Evolutionary conservation across 2,888 invertebrate species (phyloP).

Genomic region (Temnothorax rugatulus): DNA sequence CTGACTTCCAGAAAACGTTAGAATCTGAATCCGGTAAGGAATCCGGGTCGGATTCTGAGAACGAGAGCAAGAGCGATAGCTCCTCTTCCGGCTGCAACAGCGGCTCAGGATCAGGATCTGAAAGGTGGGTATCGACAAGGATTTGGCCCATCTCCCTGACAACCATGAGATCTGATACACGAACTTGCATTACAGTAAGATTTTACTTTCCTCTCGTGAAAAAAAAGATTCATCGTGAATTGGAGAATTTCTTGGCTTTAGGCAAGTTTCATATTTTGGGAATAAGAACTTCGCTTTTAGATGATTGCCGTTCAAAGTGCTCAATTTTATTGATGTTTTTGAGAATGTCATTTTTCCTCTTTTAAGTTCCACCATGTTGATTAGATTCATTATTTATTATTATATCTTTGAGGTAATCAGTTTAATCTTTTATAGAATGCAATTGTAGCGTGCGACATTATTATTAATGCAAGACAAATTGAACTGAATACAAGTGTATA

Average conservation of each 20-base stretch:
- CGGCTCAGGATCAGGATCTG: conserved; percentile 91
- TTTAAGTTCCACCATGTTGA: not conserved
- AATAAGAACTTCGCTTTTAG: not conserved
- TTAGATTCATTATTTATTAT: conserved; percentile 3
- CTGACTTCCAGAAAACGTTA: conserved; percentile 88
- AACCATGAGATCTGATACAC: conserved; percentile 62
- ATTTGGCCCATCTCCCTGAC: conserved; percentile 43
- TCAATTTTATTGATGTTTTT: not conserved
- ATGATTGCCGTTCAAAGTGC: not conserved
- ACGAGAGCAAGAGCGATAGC: conserved; percentile 90
- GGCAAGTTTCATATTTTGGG: not conserved
- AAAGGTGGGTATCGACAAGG: conserved; percentile 88
- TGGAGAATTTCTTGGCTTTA: not conserved
- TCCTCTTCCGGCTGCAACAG: conserved; percentile 89
- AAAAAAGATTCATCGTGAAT: not conserved
- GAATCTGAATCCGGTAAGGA: conserved; percentile 92
- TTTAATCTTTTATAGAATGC: not conserved
- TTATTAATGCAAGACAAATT: not conserved
- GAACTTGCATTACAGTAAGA: not conserved
- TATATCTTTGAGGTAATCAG: not conserved
- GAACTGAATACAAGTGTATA: conserved; percentile 28
- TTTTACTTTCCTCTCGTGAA: not conserved
- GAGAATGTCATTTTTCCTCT: not conserved
- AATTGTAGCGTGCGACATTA: not conserved
- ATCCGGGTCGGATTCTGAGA: conserved; percentile 90